Evolutionary conservation across 1,140 invertebrate species (phyloP), one percentile per base, ranked within the genome.

Genomic region (Micrasema minimum): DNA sequence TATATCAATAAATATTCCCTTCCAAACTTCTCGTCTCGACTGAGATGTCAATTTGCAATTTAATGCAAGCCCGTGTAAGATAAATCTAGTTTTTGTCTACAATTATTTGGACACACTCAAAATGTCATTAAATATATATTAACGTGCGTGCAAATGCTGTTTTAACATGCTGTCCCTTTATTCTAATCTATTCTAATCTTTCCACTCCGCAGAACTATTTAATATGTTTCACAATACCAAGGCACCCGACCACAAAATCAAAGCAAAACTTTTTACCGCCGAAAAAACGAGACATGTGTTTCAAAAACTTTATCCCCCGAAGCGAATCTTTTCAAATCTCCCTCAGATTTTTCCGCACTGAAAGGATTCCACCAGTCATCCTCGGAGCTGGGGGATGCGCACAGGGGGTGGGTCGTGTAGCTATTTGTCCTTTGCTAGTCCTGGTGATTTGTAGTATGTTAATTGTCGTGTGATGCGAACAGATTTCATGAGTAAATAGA

Each of bases 351-450:
- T 65, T 45, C 45, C 37, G 31, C 37, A 43, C 46, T 66, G 46
- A 66, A 66, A 66, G 31, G 64, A 26, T 66, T 66, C 38, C 35
- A 48, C 64, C 14, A 66, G 64, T 66, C 64, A 66, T 38, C n/a
- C 43, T 1, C 11, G 18, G 20, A 62, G 23, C 35, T 45, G 14
- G 43, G 14, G 14, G 45, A 41, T 11, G 45, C 31, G 46, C 64
- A 11, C 22, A 3, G 31, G 26, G 26, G 48, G 48, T 20, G 35
- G 64, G 20, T 9, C 22, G 48, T 23, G 48, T 51, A 51, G 14
- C 43, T 45, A 45, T 43, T n/a, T 43, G 6, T 43, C 3, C 2
- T 43, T 2, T 43, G 20, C 48, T 16, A 16, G 23, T 3, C 1
- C 26, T 31, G n/a, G 23, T 57, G 57, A 62, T 57, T n/a, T n/a